Conservation (phyloP, 2,797 vertebrate genomes). For the Harpagifer antarcticus region DNA sequence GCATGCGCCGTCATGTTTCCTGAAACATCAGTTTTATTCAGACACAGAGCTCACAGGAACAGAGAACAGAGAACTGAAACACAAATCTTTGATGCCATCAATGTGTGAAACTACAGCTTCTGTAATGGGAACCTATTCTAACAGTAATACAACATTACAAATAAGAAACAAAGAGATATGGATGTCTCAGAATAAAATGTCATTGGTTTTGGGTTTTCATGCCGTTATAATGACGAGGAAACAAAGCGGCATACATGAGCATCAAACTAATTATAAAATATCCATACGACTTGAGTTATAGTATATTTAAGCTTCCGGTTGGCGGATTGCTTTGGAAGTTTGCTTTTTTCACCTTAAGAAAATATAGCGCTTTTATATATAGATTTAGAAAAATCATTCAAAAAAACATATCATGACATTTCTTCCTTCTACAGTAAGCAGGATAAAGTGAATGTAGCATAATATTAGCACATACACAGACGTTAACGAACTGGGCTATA, state of each 20-base stretch:
- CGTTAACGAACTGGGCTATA: background rate
- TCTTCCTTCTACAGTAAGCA: background rate
- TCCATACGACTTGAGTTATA: background rate
- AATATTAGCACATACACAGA: background rate
- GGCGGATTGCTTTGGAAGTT: background rate
- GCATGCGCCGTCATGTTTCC: background rate
- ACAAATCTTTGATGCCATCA: background rate
- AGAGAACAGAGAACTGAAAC: slow-evolving; percentile 23
- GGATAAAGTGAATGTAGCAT: background rate
- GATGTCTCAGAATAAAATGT: background rate
- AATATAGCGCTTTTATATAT: background rate
- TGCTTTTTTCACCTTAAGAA: background rate
- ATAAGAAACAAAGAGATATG: background rate
- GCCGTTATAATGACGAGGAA: background rate
- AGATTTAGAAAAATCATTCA: background rate
- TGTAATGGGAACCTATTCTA: background rate
- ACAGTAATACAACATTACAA: background rate
- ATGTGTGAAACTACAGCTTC: background rate
- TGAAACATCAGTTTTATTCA: background rate
- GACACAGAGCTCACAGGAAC: background rate
- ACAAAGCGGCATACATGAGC: background rate
- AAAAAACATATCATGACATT: background rate
- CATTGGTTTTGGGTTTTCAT: background rate
- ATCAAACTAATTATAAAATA: background rate
- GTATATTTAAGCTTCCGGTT: background rate